A percentile compares a stretch with the other conserved stretches of the same genome.
These are phyloP conservation scores for Steatocranus sp. DNA, from an alignment of 2,797 vertebrate genomes.

Conservation along the genomic window DNA sequence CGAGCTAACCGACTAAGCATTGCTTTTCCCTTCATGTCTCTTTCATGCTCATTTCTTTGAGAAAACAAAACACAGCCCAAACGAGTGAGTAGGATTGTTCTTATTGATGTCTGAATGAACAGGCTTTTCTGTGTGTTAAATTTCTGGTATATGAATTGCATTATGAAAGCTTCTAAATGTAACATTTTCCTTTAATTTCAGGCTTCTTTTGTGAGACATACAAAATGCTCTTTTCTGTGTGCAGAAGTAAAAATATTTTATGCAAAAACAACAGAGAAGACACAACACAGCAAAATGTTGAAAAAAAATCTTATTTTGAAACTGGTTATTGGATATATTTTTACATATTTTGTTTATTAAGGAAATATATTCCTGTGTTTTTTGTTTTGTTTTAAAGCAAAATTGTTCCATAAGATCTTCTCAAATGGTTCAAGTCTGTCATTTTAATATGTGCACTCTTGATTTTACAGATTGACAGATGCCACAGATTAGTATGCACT, in stretches of 20 bases:
- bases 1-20: constrained; percentile 37
- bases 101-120: neutral
- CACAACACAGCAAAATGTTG: neutral
- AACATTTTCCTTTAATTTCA: neutral
- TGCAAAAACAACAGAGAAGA: neutral
- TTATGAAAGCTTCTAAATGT: neutral
- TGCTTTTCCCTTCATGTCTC: constrained; percentile 13
- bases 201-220: neutral
- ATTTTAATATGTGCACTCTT: neutral
- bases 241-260: neutral
- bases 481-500: neutral
- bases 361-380: neutral
- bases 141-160: neutral
- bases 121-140: neutral
- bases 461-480: neutral
- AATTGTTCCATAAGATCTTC: neutral
- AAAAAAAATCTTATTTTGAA: neutral
- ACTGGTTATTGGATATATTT: neutral
- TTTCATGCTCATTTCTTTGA: neutral
- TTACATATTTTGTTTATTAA: neutral
- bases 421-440: neutral
- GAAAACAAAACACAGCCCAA: constrained; percentile 3
- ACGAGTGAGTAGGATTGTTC: neutral
- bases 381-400: neutral
- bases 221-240: neutral